phyloP scores from a whole-genome alignment of 1,140 invertebrate species.

The Orchesella cincta region DNA sequence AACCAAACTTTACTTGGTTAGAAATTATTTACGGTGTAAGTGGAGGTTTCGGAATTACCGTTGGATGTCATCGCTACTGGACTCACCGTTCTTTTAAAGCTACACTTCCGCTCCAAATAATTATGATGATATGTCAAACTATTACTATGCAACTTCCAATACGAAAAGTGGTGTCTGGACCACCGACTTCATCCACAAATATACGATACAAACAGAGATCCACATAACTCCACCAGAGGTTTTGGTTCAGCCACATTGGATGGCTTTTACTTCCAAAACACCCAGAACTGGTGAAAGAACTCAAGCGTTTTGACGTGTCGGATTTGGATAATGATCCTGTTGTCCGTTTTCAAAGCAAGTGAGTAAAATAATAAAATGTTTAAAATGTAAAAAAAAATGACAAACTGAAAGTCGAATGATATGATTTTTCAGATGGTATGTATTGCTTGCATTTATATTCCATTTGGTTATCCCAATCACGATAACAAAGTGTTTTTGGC shows the following conservation, averaged over 20 bases:
- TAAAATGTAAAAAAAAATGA: too few relatives aligned
- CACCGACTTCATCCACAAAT: conserved; percentile 69
- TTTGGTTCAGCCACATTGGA: conserved; percentile 96
- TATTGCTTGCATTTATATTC: conserved; percentile 84
- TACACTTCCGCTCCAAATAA: conserved; percentile 59
- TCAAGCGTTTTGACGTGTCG: conserved; percentile 75
- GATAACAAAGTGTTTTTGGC: conserved; percentile 71
- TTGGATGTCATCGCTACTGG: conserved; percentile 66
- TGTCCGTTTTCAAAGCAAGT: conserved; percentile 81
- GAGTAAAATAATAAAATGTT: too few relatives aligned
- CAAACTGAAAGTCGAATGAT: too few relatives aligned
- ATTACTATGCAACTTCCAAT: conserved; percentile 59
- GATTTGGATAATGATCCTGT: conserved; percentile 82
- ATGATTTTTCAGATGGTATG: too few relatives aligned
- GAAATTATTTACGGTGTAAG: too few relatives aligned
- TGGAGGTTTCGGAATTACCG: conserved; percentile 63
- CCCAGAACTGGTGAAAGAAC: conserved; percentile 80
- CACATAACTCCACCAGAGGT: conserved; percentile 74
- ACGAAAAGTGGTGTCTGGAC: conserved; percentile 68
- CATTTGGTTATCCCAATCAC: conserved; percentile 76
- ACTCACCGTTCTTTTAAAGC: conserved; percentile 65
- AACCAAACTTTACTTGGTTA: too few relatives aligned
- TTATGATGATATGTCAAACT: conserved; percentile 72
- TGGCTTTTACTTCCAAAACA: conserved; percentile 92
- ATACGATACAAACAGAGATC: conserved; percentile 68